These are phyloP conservation scores for Microcaecilia unicolor DNA, from an alignment of 2,797 vertebrate species.

Conservation along the genomic window DNA sequence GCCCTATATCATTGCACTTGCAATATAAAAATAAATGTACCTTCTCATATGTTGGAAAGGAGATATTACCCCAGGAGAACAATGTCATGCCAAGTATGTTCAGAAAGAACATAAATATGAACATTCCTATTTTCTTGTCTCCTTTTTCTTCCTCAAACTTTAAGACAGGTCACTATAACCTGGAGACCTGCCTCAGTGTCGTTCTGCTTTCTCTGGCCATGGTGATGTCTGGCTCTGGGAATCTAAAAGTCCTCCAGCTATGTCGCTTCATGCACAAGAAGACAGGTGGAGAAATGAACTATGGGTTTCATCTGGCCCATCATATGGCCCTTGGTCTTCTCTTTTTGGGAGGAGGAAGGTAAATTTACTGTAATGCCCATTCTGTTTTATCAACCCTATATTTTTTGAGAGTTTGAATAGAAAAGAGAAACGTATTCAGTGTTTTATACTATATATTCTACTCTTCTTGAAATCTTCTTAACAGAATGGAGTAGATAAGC, in stretches of 20 bases:
- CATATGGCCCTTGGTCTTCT: conserved; percentile 95
- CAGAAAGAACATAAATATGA: too few relatives aligned
- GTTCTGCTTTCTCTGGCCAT: conserved; percentile 85
- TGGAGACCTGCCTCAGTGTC: conserved; percentile 88
- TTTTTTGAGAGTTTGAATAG: neutral
- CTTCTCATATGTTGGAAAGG: too few relatives aligned
- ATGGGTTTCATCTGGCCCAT: conserved; percentile 93
- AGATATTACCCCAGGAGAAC: too few relatives aligned
- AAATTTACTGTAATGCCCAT: neutral
- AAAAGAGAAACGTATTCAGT: neutral
- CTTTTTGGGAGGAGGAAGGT: conserved; percentile 93
- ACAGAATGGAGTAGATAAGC: too few relatives aligned
- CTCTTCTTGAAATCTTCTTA: too few relatives aligned
- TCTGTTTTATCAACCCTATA: neutral
- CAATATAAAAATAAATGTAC: too few relatives aligned
- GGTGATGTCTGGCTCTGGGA: conserved; percentile 93
- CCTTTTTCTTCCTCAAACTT: too few relatives aligned
- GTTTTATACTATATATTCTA: too few relatives aligned
- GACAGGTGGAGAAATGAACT: conserved; percentile 93
- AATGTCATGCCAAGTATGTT: too few relatives aligned
- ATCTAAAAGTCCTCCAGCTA: conserved; percentile 86
- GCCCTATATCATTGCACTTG: too few relatives aligned
- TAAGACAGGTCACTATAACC: conserved; percentile 88
- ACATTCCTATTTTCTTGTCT: neutral
- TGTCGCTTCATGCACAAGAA: conserved; percentile 93